phyloP scores from a whole-genome alignment of 1,140 invertebrate genomes.

The Wasmannia auropunctata region DNA sequence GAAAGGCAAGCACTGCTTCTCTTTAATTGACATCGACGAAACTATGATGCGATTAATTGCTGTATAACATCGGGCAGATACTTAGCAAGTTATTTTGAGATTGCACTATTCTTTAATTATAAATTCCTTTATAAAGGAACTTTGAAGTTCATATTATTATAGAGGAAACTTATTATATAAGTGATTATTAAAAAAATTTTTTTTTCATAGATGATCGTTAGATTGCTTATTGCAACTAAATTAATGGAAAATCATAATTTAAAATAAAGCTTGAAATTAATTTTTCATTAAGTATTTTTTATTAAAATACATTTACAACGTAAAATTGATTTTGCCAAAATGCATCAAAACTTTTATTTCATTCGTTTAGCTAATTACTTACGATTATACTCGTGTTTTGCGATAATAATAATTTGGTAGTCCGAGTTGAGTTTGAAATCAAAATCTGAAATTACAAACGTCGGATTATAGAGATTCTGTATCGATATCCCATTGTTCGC shows the following conservation, averaged over 20 bases:
- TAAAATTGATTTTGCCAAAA: not conserved
- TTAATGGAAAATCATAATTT: no score
- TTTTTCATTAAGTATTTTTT: no score
- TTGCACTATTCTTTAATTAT: not conserved
- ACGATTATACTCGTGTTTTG: not conserved
- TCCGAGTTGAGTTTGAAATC: slow-evolving; percentile 15
- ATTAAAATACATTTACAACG: not conserved
- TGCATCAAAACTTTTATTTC: not conserved
- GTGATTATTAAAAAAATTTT: not conserved
- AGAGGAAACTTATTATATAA: not conserved
- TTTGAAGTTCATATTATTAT: not conserved
- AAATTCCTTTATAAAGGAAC: not conserved
- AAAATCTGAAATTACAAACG: slow-evolving; percentile 53
- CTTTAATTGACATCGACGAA: not conserved
- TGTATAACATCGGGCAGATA: not conserved
- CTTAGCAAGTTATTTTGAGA: not conserved
- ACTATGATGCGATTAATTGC: slow-evolving; percentile 7
- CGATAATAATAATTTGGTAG: slow-evolving; percentile 22
- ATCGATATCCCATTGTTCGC: slow-evolving; percentile 53
- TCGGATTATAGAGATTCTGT: slow-evolving; percentile 33
- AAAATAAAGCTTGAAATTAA: not conserved
- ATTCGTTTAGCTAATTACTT: not conserved
- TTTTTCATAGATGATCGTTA: not conserved
- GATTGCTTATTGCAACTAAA: not conserved
- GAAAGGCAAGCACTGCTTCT: not conserved